Evolutionary conservation across 2,113 vertebrate genomes (phyloP).

Genomic region (Notarius quadriscutis): DNA sequence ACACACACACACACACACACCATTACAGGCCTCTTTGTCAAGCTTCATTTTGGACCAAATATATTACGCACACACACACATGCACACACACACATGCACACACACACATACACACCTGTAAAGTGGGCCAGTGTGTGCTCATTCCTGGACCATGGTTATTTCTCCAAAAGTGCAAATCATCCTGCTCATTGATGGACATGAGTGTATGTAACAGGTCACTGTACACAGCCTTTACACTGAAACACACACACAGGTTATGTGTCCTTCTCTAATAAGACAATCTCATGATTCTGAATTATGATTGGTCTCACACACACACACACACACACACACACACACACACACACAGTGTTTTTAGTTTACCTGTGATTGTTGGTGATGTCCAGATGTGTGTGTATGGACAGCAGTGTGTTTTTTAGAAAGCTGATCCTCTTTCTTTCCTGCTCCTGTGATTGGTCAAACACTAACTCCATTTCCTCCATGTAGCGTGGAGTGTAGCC

Average conservation of each 20-base stretch:
- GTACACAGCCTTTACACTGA: constrained; percentile 77
- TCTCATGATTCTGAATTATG: not conserved
- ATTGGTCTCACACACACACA: not conserved
- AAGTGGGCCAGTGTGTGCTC: constrained; percentile 79
- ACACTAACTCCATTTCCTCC: constrained; percentile 86
- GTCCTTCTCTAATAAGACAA: not conserved
- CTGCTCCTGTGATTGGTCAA: constrained; percentile 81
- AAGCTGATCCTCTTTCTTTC: constrained; percentile 82
- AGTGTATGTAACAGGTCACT: constrained; percentile 78
- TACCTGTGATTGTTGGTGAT: constrained; percentile 78
- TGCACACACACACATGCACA: not conserved
- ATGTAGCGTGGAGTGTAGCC: constrained; percentile 81
- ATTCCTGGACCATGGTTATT: constrained; percentile 79
- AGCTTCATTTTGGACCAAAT: not conserved
- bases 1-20: constrained; percentile 4
- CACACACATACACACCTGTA: constrained; percentile 66
- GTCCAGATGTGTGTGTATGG: constrained; percentile 81
- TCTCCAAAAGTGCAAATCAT: constrained; percentile 83
- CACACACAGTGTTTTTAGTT: not conserved
- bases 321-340: no score
- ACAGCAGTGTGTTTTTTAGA: constrained; percentile 78
- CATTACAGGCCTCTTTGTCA: not conserved
- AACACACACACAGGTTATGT: constrained; percentile 4
- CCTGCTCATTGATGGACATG: constrained; percentile 74
- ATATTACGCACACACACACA: constrained; percentile 58